These are phyloP conservation scores for Caenorhabditis sp. DNA, from an alignment of 2,888 invertebrate genomes.

Conservation along the genomic window DNA sequence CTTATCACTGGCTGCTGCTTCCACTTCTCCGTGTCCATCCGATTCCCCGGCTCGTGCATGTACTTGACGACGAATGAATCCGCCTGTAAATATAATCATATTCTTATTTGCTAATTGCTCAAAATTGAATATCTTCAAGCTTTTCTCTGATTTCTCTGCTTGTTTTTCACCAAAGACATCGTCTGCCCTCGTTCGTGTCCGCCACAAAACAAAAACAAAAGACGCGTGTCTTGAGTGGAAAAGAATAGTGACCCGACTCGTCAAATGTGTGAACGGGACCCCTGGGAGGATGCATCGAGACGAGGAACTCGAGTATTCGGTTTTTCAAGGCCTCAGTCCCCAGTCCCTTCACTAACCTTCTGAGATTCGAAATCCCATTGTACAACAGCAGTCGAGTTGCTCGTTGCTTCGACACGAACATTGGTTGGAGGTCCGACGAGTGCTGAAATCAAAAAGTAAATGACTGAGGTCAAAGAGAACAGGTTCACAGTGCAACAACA, in stretches of 20 bases:
- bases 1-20: constrained; percentile 75
- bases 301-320: neutral
- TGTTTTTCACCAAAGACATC: constrained; percentile 4
- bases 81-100: constrained; percentile 57
- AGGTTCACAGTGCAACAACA: neutral
- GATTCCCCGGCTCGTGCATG: constrained; percentile 79
- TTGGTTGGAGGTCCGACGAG: constrained; percentile 81
- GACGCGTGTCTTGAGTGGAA: constrained; percentile 6
- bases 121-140: neutral
- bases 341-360: constrained; percentile 67
- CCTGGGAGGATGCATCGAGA: no score
- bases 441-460: constrained; percentile 72
- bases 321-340: neutral
- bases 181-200: constrained; percentile 22
- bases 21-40: constrained; percentile 75
- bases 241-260: constrained; percentile 33
- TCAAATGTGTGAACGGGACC: constrained; percentile 43
- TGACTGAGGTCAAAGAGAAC: neutral
- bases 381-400: constrained; percentile 80
- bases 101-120: constrained; percentile 9
- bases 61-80: constrained; percentile 82
- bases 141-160: neutral
- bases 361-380: constrained; percentile 82
- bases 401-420: constrained; percentile 79
- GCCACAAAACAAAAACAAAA: constrained; percentile 35